Percentiles rank a stretch among this genome's conserved stretches.
These are phyloP conservation scores for Diplosoma virens DNA, from an alignment of 23 tunicate genomes.

Conservation along the genomic window DNA sequence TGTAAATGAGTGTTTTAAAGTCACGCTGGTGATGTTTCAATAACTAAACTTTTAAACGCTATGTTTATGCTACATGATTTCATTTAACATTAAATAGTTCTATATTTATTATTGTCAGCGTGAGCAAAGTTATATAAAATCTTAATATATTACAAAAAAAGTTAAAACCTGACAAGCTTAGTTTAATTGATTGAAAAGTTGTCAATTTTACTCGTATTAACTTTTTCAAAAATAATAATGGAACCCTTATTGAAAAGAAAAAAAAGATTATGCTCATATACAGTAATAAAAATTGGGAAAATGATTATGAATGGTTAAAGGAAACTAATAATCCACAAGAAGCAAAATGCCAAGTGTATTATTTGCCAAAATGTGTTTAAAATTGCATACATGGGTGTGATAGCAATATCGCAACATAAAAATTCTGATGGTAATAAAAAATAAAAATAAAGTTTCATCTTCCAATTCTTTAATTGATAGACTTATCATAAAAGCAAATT, in stretches of 20 bases:
- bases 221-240: no score
- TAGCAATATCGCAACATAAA: not conserved
- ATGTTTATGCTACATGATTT: no score
- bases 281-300: not conserved
- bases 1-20: no score
- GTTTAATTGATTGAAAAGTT: no score
- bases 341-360: not conserved
- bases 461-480: not conserved
- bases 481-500: not conserved
- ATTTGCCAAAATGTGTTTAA: not conserved
- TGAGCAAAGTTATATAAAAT: no score
- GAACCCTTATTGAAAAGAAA: conserved; percentile 5
- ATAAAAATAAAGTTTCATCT: not conserved
- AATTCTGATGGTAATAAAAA: not conserved
- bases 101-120: no score
- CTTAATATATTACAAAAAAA: no score
- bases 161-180: no score
- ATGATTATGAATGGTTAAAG: not conserved
- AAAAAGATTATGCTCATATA: not conserved
- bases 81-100: no score
- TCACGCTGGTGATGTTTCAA: no score
- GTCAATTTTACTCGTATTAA: no score
- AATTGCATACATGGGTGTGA: not conserved
- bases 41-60: no score
- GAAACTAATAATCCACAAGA: not conserved